phyloP scores from a whole-genome alignment of 2,797 vertebrate species.

The Lacerta bilineata region DNA sequence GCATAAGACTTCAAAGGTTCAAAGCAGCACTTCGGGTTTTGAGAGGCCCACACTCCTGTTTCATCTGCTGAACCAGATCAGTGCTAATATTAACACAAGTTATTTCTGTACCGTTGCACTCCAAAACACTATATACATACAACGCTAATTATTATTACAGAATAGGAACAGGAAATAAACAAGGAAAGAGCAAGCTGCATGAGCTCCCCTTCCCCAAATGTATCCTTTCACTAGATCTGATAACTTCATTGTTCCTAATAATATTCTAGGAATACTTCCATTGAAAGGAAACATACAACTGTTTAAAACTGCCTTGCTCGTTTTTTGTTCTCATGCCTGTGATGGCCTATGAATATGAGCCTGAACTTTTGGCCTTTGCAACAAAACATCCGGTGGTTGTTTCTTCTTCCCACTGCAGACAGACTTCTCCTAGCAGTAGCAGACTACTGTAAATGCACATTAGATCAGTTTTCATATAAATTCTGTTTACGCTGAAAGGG shows the following conservation, averaged over 20 bases:
- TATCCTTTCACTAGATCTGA: neutral
- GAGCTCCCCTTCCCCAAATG: neutral
- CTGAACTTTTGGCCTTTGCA: neutral
- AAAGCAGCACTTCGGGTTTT: too few relatives aligned
- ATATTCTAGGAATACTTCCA: neutral
- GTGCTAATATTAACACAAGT: neutral
- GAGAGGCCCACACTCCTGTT: too few relatives aligned
- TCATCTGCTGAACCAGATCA: neutral
- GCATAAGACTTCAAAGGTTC: neutral
- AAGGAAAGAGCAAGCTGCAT: neutral
- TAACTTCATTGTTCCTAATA: neutral
- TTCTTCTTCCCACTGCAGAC: neutral
- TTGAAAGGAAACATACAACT: neutral
- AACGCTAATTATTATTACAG: neutral
- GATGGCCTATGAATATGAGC: neutral
- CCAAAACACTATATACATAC: neutral
- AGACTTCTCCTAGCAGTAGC: neutral
- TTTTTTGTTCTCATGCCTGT: neutral
- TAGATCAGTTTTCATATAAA: slow-evolving; percentile 47
- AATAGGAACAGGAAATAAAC: neutral
- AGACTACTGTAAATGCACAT: slow-evolving; percentile 24
- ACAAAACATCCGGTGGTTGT: neutral
- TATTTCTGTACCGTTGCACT: neutral
- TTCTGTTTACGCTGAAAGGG: slow-evolving; percentile 34
- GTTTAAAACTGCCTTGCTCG: neutral